A percentile compares a stretch with the other conserved stretches of the same genome.
phyloP scores from a whole-genome alignment of 1,140 invertebrate species.

The Drosophila setifemur region DNA sequence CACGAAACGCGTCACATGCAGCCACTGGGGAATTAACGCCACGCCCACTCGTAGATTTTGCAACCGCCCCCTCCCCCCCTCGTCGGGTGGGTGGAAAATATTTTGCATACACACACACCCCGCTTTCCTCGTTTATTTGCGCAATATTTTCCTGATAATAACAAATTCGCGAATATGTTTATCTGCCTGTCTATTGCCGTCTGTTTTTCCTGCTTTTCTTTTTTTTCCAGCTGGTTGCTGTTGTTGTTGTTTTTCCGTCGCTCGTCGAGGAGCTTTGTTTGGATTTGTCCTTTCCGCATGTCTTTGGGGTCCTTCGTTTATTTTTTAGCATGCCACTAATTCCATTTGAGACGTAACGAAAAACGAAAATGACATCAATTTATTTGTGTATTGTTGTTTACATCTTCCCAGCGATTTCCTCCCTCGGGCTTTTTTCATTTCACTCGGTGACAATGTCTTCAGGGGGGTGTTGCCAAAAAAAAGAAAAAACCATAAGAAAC shows the following conservation, averaged over 20 bases:
- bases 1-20: conserved; percentile 76
- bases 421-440: conserved; percentile 25
- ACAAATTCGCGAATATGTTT: conserved; percentile 81
- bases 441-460: conserved; percentile 33
- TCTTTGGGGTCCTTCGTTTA: conserved; percentile 15
- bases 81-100: conserved; percentile 12
- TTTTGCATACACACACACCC: conserved; percentile 52
- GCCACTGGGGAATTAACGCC: conserved; percentile 64
- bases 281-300: conserved; percentile 50
- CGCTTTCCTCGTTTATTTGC: conserved; percentile 50
- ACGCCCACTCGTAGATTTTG: conserved; percentile 12
- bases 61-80: background rate
- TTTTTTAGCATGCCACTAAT: conserved; percentile 63
- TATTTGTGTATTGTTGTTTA: conserved; percentile 71
- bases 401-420: conserved; percentile 1
- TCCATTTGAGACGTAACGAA: conserved; percentile 78
- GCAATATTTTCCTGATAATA: conserved; percentile 80
- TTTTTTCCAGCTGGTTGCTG: conserved; percentile 14
- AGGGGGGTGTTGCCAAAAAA: background rate
- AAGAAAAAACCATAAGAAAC: background rate
- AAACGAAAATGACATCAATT: conserved; percentile 81
- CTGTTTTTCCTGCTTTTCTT: conserved; percentile 30
- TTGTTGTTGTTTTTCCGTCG: background rate
- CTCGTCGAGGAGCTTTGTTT: conserved; percentile 17
- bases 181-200: conserved; percentile 75